Evolutionary conservation across 2,888 invertebrate genomes (phyloP), one percentile per base, ranked within the genome.

Genomic region (Megastigmus dorsalis): DNA sequence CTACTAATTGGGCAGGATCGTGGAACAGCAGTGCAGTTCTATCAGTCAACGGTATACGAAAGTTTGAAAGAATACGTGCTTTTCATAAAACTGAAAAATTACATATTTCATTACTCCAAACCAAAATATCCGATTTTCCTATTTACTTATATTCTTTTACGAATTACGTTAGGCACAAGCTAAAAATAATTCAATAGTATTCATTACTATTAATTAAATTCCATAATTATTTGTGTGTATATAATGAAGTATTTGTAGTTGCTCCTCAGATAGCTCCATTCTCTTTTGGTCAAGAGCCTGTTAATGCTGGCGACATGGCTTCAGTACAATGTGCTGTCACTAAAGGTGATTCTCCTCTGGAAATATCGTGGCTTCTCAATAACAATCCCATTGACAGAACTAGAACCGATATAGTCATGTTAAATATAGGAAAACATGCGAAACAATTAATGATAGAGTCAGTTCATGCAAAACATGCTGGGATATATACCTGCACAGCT

Each of bases 201-300:
- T 50, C 10, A 63, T 43, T 43, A 6, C 4, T 52, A 43, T 10
- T 52, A 45, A 38, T 57, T 38, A 20, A n/a, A n/a, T 33, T 63
- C 48, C 15, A 26, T 38, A n/a, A n/a, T n/a, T n/a, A n/a, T n/a
- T n/a, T n/a, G n/a, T n/a, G n/a, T n/a, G n/a, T n/a, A n/a, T n/a
- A n/a, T n/a, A n/a, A n/a, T n/a, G n/a, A n/a, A n/a, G n/a, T n/a
- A 5, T 23, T 69, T 60, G 4, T 30, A 63, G 95, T 93, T 90
- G 91, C 92, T 85, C 95, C 95, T 78, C 93, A 93, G 90, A 92
- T 94, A 84, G 91, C 92, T 83, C 93, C 94, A 81, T 95, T 95
- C 88, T 89, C 92, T 79, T 95, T 95, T 86, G 94, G 93, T 83
- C 92, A 93, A 81, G 91, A 92, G 85, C 92, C 93, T 57, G 90